phyloP scores from a whole-genome alignment of 2,113 vertebrate species.

The Oriolus oriolus region DNA sequence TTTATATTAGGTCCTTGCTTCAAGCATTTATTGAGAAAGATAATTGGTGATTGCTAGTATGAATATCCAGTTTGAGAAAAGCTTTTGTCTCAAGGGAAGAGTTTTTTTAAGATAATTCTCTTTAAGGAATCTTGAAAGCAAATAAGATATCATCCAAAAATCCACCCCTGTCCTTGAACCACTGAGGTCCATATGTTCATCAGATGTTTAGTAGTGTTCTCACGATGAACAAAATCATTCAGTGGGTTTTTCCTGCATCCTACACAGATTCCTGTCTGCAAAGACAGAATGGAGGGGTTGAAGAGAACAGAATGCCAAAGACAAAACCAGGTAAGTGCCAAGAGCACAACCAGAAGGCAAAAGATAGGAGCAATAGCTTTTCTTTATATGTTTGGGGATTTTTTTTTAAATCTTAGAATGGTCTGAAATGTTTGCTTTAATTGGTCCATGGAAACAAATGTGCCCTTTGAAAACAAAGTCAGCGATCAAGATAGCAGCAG shows the following conservation, averaged over 20 bases:
- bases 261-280: background rate
- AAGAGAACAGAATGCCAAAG: background rate
- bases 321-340: background rate
- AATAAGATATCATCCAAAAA: background rate
- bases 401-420: background rate
- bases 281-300: background rate
- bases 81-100: background rate
- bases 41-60: background rate
- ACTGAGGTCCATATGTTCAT: background rate
- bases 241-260: background rate
- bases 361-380: background rate
- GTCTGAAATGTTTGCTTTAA: background rate
- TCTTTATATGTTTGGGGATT: rapidly evolving
- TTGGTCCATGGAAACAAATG: background rate
- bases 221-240: background rate
- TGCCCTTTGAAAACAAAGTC: background rate
- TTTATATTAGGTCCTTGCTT: background rate
- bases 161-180: background rate
- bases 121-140: background rate
- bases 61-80: background rate
- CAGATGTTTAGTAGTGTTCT: background rate
- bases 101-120: background rate
- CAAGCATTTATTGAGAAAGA: background rate
- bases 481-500: background rate
- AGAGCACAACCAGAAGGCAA: background rate